A percentile compares a stretch with the other conserved stretches of the same genome.
These are phyloP conservation scores for Picathartes gymnocephalus DNA, from an alignment of 2,113 vertebrate species.

Conservation along the genomic window DNA sequence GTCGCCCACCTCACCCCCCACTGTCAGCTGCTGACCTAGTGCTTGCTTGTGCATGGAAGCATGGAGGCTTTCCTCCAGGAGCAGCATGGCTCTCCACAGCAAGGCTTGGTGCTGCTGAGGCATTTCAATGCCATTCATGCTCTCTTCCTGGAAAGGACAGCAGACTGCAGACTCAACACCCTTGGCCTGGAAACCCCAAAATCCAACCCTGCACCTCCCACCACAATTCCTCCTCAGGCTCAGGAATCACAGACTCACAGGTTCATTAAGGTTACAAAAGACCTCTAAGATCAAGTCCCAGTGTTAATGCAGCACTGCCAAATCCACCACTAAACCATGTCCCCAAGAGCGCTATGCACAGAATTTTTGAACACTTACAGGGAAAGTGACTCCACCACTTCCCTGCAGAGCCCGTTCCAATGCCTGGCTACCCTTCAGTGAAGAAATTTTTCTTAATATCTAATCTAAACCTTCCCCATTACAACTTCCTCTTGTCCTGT, in stretches of 20 bases:
- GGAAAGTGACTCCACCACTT: background rate
- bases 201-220: background rate
- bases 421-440: background rate
- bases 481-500: background rate
- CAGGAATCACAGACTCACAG: background rate
- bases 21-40: background rate
- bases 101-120: background rate
- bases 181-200: background rate
- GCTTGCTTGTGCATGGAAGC: background rate
- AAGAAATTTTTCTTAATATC: background rate
- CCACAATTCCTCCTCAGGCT: background rate
- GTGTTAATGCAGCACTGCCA: background rate
- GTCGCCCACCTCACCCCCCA: background rate
- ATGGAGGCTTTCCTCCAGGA: background rate
- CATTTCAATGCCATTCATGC: fast-evolving
- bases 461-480: background rate
- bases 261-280: background rate
- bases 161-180: background rate
- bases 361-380: background rate
- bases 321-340: background rate
- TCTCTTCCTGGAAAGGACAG: background rate
- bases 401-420: background rate
- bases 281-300: background rate
- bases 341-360: too few relatives aligned
- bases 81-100: background rate